Base-by-base conservation (phyloP, 1,140 invertebrate species). In the Drosophila miranda region DNA sequence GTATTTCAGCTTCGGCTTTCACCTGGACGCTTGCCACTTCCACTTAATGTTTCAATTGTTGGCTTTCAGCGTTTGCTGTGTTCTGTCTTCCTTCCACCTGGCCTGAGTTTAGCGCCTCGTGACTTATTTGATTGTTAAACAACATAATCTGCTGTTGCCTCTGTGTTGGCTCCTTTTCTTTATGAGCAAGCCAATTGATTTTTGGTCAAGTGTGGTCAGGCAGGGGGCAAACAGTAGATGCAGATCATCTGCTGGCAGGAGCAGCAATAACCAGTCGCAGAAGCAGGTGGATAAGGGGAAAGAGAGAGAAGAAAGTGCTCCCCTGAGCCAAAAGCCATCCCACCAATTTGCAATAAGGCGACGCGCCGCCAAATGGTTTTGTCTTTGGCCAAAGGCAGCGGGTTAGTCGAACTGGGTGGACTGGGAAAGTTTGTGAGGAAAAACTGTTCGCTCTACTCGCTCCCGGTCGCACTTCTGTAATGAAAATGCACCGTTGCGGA, bases 121-220 rank as follows among this genome's bases (percentile, higher is more conserved):
- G 82, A 86, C 82, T 87, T 86, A 86, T 86, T 86, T 86, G 82
- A 86, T 87, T 87, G 82, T 86, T 87, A 67, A 87, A 87, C 82
- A 87, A 86, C 82, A 86, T 86, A 86, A 86, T 86, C 78, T 78
- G 74, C 42, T 75, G 75, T 70, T 71, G 79, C 54, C 68, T 16
- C 50, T 46, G 59, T 16, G 26, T 46, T 54, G 34, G 61, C 34
- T 43, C 16, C 34, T 30, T 28, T 43, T 41, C 45, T 44, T 30
- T 14, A 16, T 2, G 42, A 16, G 57, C 67, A 51, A 61, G 61
- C 77, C 73, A 86, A 87, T 86, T 82, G 82, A 82, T 78, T 87
- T 76, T 78, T 67, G 60, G 78, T 81, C 55, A 71, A 69, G 64
- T 77, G 70, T 67, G 71, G 57, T 44, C 54, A 60, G 46, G 62